A percentile compares a stretch with the other conserved stretches of the same genome.
These are phyloP conservation scores for Biston stratarius DNA, from an alignment of 2,888 invertebrate species.

Conservation along the genomic window DNA sequence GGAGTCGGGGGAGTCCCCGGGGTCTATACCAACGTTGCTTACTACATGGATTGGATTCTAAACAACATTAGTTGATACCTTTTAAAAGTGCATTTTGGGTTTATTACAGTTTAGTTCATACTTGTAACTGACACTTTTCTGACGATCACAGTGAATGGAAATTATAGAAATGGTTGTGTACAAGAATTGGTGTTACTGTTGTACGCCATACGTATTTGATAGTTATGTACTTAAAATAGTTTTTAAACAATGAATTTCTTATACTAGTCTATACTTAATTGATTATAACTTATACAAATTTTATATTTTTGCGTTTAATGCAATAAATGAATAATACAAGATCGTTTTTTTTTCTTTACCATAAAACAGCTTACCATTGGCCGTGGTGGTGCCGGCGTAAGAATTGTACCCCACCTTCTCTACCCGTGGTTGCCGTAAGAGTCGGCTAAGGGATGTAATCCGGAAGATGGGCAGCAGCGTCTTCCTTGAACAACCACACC, in stretches of 20 bases:
- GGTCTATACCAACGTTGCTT: slow-evolving; percentile 85
- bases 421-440: too few relatives aligned
- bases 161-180: not conserved
- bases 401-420: too few relatives aligned
- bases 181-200: not conserved
- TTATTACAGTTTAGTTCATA: not conserved
- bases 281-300: slow-evolving; percentile 16
- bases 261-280: slow-evolving; percentile 21
- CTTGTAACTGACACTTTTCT: slow-evolving; percentile 3
- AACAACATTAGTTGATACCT: slow-evolving; percentile 63
- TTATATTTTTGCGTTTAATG: slow-evolving; percentile 4
- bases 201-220: slow-evolving; percentile 2
- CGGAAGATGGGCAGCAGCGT: too few relatives aligned
- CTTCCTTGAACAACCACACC: too few relatives aligned
- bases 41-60: slow-evolving; percentile 87
- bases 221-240: not conserved
- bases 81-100: not conserved
- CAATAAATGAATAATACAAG: not conserved
- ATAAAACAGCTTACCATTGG: not conserved
- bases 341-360: not conserved
- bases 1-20: slow-evolving; percentile 84
- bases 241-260: slow-evolving; percentile 14
- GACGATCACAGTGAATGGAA: not conserved
- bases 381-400: too few relatives aligned
- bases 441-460: too few relatives aligned